Evolutionary conservation across 2,888 invertebrate species (phyloP).

Genomic region (Polyploca ridens): DNA sequence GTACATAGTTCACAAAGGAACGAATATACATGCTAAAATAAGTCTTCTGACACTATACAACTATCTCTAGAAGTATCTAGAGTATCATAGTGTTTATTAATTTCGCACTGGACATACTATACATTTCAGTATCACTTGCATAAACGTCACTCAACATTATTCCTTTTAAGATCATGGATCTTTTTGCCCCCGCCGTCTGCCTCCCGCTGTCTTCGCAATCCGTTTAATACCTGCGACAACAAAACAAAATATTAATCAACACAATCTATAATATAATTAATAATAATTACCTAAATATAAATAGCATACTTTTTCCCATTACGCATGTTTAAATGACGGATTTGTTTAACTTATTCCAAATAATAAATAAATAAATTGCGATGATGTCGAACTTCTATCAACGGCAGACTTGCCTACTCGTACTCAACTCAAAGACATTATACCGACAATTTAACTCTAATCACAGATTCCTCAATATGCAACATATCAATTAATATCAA

Average conservation of each 20-base stretch:
- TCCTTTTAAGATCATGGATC: constrained; percentile 18
- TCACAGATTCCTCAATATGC: not conserved
- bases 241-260: constrained; percentile 26
- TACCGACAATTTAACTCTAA: not conserved
- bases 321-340: no score
- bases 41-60: constrained; percentile 1
- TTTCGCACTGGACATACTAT: not conserved
- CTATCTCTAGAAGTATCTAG: constrained; percentile 19
- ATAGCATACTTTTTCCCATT: no score
- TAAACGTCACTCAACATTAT: constrained; percentile 5
- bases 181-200: constrained; percentile 46
- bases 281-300: no score
- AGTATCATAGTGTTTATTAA: constrained; percentile 15
- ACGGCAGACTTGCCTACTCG: not conserved
- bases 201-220: constrained; percentile 55
- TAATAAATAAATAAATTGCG: not conserved
- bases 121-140: not conserved
- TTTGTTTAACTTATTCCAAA: no score
- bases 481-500: not conserved
- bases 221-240: constrained; percentile 70
- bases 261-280: not conserved
- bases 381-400: no score
- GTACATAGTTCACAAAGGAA: not conserved
- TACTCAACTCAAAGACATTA: not conserved
- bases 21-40: not conserved